Conservation (phyloP, 1,140 invertebrate species). For the Telenomus remus region DNA sequence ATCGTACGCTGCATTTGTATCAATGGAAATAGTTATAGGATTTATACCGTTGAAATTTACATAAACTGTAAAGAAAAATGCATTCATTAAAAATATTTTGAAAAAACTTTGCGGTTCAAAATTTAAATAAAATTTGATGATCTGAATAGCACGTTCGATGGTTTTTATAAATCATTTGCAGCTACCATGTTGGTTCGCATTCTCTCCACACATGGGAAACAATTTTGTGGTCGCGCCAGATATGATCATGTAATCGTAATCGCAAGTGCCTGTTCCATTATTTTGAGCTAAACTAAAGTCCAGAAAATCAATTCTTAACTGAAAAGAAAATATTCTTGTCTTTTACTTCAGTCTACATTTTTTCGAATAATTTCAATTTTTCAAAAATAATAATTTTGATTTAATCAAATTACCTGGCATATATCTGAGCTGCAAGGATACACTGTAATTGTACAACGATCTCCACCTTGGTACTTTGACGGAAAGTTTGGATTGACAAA, state of each 20-base stretch:
- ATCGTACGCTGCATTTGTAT: slow-evolving; percentile 77
- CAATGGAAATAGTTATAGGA: slow-evolving; percentile 82
- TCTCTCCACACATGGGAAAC: slow-evolving; percentile 86
- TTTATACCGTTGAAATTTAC: slow-evolving; percentile 83
- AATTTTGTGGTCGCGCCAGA: slow-evolving; percentile 80
- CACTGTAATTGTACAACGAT: slow-evolving; percentile 82
- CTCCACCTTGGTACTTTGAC: slow-evolving; percentile 79
- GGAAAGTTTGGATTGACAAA: slow-evolving; percentile 86
- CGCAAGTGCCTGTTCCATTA: slow-evolving; percentile 82
- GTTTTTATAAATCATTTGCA: too few relatives aligned
- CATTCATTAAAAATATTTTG: slow-evolving; percentile 9
- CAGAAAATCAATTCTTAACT: slow-evolving; percentile 86
- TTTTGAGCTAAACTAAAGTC: slow-evolving; percentile 84
- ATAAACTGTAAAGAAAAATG: slow-evolving; percentile 77
- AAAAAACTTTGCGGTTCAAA: too few relatives aligned
- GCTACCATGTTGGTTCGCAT: slow-evolving; percentile 84
- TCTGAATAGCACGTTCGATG: too few relatives aligned
- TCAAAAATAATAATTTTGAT: not conserved
- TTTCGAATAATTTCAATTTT: slow-evolving; percentile 12
- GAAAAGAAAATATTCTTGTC: too few relatives aligned
- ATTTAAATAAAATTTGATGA: not conserved
- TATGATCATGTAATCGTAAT: slow-evolving; percentile 82
- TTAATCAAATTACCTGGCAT: slow-evolving; percentile 81
- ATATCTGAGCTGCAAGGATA: slow-evolving; percentile 81
- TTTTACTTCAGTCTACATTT: not conserved